Evolutionary conservation across 2,888 invertebrate species (phyloP).

Genomic region (Parelbella ahira): DNA sequence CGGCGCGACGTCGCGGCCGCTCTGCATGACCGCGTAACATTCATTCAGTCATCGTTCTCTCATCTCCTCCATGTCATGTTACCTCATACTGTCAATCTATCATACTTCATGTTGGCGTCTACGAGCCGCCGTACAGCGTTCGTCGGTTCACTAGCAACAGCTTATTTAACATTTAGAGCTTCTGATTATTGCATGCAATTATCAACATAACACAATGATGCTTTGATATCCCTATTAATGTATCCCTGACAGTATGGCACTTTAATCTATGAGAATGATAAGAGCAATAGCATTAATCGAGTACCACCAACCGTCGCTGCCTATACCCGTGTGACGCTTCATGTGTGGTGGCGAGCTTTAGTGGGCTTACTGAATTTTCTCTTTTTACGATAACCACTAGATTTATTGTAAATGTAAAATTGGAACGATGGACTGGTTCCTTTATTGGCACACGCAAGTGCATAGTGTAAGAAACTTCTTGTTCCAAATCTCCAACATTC

Average conservation of each 20-base stretch:
- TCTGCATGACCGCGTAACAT: constrained; percentile 50
- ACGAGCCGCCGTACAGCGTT: constrained; percentile 15
- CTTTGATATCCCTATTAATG: constrained; percentile 63
- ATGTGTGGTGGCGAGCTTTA: constrained; percentile 74
- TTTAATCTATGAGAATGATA: constrained; percentile 67
- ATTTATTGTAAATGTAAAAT: constrained; percentile 60
- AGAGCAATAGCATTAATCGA: constrained; percentile 52
- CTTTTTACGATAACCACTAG: constrained; percentile 63
- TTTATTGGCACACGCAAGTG: constrained; percentile 78
- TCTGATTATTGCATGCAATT: constrained; percentile 62
- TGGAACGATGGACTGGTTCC: constrained; percentile 75
- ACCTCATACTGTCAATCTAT: constrained; percentile 23
- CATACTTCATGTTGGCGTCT: constrained; percentile 18
- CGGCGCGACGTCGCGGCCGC: constrained; percentile 30
- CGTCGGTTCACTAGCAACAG: constrained; percentile 8
- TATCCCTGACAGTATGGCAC: constrained; percentile 75
- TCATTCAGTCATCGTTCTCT: constrained; percentile 25
- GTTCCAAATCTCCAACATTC: constrained; percentile 81
- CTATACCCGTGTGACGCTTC: constrained; percentile 73
- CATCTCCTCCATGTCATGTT: constrained; percentile 20
- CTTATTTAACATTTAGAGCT: constrained; percentile 43
- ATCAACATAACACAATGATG: constrained; percentile 49
- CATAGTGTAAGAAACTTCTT: constrained; percentile 80
- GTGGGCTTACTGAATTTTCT: constrained; percentile 76
- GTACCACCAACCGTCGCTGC: constrained; percentile 56